phyloP scores from a whole-genome alignment of 2,113 vertebrate genomes.

The Sarotherodon lohbergeri region DNA sequence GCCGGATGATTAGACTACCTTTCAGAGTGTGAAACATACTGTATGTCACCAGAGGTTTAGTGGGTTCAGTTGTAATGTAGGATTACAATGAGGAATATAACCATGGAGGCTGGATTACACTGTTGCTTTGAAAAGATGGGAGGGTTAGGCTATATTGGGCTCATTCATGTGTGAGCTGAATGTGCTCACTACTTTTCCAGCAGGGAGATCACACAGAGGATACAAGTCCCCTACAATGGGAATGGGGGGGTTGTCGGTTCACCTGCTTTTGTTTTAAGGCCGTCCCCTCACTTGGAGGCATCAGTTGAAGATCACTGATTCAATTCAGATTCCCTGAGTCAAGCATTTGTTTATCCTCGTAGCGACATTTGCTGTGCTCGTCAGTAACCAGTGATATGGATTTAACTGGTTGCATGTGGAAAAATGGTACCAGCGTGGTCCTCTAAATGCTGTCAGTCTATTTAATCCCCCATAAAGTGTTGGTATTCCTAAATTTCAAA shows the following conservation, averaged over 20 bases:
- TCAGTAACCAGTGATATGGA: not conserved
- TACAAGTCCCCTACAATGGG: not conserved
- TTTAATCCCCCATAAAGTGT: not conserved
- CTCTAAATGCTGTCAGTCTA: not conserved
- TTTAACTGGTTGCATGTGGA: not conserved
- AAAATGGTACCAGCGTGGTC: not conserved
- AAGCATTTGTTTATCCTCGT: not conserved
- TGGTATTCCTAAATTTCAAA: not conserved
- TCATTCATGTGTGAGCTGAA: conserved; percentile 37
- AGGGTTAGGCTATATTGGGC: conserved; percentile 13
- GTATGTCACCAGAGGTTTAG: conserved; percentile 59
- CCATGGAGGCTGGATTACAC: conserved; percentile 39
- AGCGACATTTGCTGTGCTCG: not conserved
- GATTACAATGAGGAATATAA: conserved; percentile 39
- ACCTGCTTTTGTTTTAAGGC: not conserved
- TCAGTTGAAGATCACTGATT: not conserved
- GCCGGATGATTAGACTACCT: conserved; percentile 60
- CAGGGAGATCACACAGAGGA: not conserved
- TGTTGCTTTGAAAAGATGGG: conserved; percentile 32
- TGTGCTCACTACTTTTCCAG: not conserved
- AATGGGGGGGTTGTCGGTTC: not conserved
- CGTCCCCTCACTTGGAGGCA: not conserved
- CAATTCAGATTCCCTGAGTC: not conserved
- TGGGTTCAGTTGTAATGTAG: conserved; percentile 34
- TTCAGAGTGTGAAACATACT: conserved; percentile 53